phyloP scores from a whole-genome alignment of 2,797 vertebrate species.

The Argya squamiceps region DNA sequence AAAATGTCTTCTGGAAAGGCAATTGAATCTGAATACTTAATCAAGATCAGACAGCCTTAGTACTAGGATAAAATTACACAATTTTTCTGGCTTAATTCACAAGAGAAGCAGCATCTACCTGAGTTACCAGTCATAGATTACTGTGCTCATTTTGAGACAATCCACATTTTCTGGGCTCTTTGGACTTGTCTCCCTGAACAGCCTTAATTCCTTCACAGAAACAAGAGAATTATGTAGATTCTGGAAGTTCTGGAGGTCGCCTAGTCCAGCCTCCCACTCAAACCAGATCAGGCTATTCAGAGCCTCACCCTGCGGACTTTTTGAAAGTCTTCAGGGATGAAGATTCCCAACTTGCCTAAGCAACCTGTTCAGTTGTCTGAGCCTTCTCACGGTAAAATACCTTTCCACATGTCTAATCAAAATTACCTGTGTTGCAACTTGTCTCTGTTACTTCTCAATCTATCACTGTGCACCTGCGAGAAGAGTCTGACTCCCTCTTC shows the following conservation, averaged over 20 bases:
- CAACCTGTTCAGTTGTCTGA: background rate
- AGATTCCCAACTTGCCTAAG: background rate
- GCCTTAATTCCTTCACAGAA: background rate
- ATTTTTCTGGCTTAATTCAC: background rate
- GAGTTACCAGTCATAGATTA: background rate
- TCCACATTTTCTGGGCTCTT: background rate
- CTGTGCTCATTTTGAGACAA: background rate
- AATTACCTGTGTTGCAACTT: background rate
- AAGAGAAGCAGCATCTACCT: background rate
- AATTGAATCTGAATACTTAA: background rate
- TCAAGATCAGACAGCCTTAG: background rate
- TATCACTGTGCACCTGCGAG: background rate
- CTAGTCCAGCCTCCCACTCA: background rate
- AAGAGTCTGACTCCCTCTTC: background rate
- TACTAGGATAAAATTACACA: background rate
- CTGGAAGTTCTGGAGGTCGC: background rate
- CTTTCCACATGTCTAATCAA: background rate
- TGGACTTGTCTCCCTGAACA: background rate
- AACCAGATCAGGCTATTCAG: background rate
- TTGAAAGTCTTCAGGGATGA: constrained; percentile 26
- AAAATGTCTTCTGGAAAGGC: background rate
- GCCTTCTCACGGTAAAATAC: background rate
- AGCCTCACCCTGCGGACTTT: background rate
- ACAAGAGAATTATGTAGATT: background rate
- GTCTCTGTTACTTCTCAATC: background rate